These are phyloP conservation scores for Amphipyra berbera DNA, from an alignment of 2,888 invertebrate genomes.

Conservation along the genomic window DNA sequence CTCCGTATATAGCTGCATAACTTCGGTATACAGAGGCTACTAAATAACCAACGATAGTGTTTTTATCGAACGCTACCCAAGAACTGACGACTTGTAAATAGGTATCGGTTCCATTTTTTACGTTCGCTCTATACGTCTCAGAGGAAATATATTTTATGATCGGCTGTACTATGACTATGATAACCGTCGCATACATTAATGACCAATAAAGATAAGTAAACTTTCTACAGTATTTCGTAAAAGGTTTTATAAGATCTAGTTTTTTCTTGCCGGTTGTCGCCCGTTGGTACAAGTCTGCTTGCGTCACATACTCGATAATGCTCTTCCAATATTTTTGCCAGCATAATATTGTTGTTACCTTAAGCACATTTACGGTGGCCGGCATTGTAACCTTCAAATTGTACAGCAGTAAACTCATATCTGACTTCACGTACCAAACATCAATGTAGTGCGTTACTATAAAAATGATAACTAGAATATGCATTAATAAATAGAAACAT, in stretches of 20 bases:
- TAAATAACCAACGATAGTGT: conserved; percentile 69
- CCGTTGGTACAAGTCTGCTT: conserved; percentile 73
- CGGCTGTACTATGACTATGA: conserved; percentile 76
- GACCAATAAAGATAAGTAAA: conserved; percentile 79
- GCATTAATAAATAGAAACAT: conserved; percentile 74
- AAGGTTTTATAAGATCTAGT: conserved; percentile 62
- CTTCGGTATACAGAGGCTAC: conserved; percentile 74
- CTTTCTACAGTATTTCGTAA: conserved; percentile 78
- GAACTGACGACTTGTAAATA: conserved; percentile 81
- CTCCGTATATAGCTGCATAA: conserved; percentile 79
- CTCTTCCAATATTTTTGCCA: conserved; percentile 78
- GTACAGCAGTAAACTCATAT: conserved; percentile 76
- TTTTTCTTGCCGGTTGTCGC: conserved; percentile 60
- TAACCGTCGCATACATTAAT: conserved; percentile 79
- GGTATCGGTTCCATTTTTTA: conserved; percentile 71
- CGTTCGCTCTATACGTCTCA: conserved; percentile 69
- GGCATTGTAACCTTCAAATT: conserved; percentile 83
- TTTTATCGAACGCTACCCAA: conserved; percentile 84
- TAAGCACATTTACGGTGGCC: conserved; percentile 78
- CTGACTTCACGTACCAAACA: conserved; percentile 79
- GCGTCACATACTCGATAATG: conserved; percentile 78
- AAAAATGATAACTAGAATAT: conserved; percentile 74
- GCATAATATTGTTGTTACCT: conserved; percentile 74
- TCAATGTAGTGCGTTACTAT: conserved; percentile 79
- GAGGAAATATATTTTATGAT: conserved; percentile 73